A percentile compares a stretch with the other conserved stretches of the same genome.
Evolutionary conservation across 1,140 invertebrate species (phyloP).

Genomic region (Tachypleus tridentatus): DNA sequence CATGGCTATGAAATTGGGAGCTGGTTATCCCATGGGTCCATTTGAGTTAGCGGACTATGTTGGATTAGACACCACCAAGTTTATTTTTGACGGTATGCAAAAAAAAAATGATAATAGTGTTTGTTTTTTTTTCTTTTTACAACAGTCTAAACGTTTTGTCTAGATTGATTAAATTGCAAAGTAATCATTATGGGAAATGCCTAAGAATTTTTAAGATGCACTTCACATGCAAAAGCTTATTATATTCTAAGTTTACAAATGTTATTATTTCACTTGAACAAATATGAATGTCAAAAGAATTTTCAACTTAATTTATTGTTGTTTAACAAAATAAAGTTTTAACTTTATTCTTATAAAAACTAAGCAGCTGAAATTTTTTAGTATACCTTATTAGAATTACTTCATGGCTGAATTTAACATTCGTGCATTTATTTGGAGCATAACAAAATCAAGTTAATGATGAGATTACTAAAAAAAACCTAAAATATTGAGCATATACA

Average conservation of each 20-base stretch:
- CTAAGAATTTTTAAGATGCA: slow-evolving; percentile 4
- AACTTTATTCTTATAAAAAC: too few relatives aligned
- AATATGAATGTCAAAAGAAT: too few relatives aligned
- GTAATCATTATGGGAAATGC: slow-evolving; percentile 1
- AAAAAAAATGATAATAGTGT: background rate
- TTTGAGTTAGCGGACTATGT: slow-evolving; percentile 69
- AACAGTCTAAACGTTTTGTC: background rate
- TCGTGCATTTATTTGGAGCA: background rate
- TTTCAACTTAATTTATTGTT: too few relatives aligned
- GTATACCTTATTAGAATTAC: too few relatives aligned
- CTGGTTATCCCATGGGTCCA: slow-evolving; percentile 73
- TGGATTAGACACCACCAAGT: slow-evolving; percentile 51
- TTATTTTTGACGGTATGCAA: slow-evolving; percentile 40
- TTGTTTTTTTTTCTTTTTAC: background rate
- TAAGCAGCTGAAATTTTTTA: too few relatives aligned
- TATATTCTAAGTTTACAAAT: too few relatives aligned
- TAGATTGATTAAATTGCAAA: background rate
- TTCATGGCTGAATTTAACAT: slow-evolving; percentile 2
- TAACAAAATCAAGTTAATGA: slow-evolving; percentile 3
- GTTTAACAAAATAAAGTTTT: too few relatives aligned
- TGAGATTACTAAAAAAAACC: background rate
- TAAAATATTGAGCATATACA: background rate
- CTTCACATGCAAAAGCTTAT: slow-evolving; percentile 9
- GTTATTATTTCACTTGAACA: too few relatives aligned
- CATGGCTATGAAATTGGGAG: slow-evolving; percentile 74